These are phyloP conservation scores for Rhombomys opimus DNA, from an alignment of 2,113 vertebrate species.

Conservation along the genomic window DNA sequence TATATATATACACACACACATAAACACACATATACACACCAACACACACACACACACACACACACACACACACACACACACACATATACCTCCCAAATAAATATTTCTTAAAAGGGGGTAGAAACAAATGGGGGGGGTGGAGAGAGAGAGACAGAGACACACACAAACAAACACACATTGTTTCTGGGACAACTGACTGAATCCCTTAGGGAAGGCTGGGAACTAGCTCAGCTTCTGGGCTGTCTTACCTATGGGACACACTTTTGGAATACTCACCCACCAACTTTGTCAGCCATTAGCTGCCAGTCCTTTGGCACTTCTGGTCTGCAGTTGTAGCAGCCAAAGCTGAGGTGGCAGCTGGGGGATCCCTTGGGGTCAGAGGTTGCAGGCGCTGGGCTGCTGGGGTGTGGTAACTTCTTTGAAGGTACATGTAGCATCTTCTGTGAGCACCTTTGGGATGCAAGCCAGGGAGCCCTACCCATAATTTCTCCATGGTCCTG, in stretches of 20 bases:
- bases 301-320: not conserved
- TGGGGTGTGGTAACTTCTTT: not conserved
- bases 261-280: not conserved
- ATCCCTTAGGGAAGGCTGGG: not conserved
- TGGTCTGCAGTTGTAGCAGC: not conserved
- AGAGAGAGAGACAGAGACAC: not conserved
- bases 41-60: too few relatives aligned
- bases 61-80: not conserved
- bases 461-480: not conserved
- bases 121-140: not conserved
- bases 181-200: not conserved
- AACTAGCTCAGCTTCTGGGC: not conserved
- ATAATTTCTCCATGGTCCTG: not conserved
- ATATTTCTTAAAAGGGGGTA: not conserved
- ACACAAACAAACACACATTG: not conserved
- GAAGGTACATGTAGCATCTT: not conserved
- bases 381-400: not conserved
- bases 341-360: not conserved
- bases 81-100: not conserved
- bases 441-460: not conserved
- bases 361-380: not conserved
- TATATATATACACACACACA: too few relatives aligned
- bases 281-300: not conserved
- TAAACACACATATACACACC: too few relatives aligned
- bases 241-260: not conserved